phyloP scores from a whole-genome alignment of 2,113 vertebrate species.

The Pseudorhombus dupliciocellatus region DNA sequence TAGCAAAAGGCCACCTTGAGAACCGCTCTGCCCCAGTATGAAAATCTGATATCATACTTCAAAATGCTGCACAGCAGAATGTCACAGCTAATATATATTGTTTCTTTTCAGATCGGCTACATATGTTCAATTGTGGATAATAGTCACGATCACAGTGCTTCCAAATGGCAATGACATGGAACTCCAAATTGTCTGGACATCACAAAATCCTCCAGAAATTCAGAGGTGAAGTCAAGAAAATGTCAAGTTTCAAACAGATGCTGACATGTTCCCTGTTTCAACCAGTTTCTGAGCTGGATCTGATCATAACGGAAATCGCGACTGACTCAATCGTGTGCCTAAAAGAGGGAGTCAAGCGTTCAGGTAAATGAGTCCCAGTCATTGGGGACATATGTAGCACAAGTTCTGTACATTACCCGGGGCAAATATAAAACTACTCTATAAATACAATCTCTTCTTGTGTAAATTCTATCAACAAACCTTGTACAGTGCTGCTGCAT shows the following conservation, averaged over 20 bases:
- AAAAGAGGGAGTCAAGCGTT: no score
- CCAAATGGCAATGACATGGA: no score
- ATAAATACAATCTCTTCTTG: no score
- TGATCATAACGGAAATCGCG: neutral
- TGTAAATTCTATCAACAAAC: no score
- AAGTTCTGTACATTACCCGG: neutral
- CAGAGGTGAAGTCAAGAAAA: neutral
- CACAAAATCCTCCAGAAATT: neutral
- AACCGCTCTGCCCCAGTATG: slow-evolving; percentile 60
- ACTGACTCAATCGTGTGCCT: neutral
- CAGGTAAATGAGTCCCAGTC: neutral
- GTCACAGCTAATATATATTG: neutral
- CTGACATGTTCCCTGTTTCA: neutral
- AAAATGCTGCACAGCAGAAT: slow-evolving; percentile 30
- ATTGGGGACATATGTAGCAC: neutral
- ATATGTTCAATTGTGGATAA: neutral
- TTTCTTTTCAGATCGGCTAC: neutral
- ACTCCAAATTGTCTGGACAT: no score
- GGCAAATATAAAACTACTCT: no score
- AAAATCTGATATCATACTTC: slow-evolving; percentile 79
- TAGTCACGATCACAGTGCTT: no score
- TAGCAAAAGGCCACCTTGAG: slow-evolving; percentile 80
- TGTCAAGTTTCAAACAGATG: neutral
- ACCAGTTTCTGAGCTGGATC: neutral
- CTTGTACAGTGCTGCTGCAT: no score